Base-by-base conservation (phyloP, 53 echinoderm and acorn worm genomes). In the Glandiceps talaboti region DNA sequence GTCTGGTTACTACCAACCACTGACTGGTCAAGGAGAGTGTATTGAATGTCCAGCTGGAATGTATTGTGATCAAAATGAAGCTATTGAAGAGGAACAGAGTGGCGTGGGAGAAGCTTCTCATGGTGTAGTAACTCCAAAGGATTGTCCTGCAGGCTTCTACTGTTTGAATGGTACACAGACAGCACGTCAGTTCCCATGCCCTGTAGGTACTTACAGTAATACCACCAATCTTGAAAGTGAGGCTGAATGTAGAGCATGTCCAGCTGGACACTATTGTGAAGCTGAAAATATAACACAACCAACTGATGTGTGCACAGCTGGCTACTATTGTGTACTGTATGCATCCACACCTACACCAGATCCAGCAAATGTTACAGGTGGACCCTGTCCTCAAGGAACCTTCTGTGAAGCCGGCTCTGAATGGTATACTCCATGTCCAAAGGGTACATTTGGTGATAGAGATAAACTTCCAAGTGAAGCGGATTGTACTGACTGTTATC, bases 131-230 rank as follows among this genome's bases (percentile, higher is more conserved):
- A 93, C 91, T 1, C 93, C 99, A 25, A 97, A 97, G 77, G 93
- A 87, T 30, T 97, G 99, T 33, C 99, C 99, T 20, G 93, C 90
- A 88, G 99, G 99, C 45, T 97, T 93, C 83, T 97, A 97, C 84
- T 97, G 99, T 86, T 89, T 88, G 1, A 94, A 97, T 80, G 91
- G 94, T 33, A 97, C 99, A 0, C 86, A 93, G 85, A 97, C 99
- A 27, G 86, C 91, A 26, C 81, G 94, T 6, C 87, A 97, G 86
- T 80, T 83, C 79, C 99, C 99, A 14, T 97, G 99, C 85, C 89
- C 99, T 1, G 89, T 87, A 28, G 94, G 99, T 1, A 97, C 93
- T 25, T 94, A 94, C 83, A 96, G 99, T 73, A 97, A 97, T 86
- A 91, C 94, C 64, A 97, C 99, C 27, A 79, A 84, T 27, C 74